Percentiles rank a stretch among this genome's conserved stretches.
Conservation (phyloP, 2,797 vertebrate species). For the Harpagifer antarcticus region DNA sequence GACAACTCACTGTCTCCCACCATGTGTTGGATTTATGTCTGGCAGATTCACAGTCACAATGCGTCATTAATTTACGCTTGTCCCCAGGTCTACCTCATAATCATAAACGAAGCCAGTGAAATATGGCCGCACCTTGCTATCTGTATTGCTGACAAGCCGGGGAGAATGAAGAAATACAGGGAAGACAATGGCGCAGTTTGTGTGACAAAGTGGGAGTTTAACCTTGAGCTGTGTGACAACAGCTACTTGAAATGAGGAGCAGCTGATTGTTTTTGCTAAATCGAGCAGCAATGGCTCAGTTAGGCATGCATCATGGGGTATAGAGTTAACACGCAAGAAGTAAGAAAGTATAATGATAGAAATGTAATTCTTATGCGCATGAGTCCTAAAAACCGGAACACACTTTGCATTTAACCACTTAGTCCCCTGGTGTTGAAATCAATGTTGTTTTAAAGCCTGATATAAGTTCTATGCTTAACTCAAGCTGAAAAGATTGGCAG, state of each 20-base stretch:
- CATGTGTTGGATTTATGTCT: slow-evolving; percentile 76
- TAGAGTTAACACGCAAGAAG: not conserved
- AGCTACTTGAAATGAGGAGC: slow-evolving; percentile 32
- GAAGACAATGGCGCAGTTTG: slow-evolving; percentile 52
- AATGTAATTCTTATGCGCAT: not conserved
- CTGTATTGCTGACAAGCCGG: slow-evolving; percentile 62
- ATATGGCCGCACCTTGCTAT: slow-evolving; percentile 61
- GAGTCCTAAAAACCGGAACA: too few species aligned
- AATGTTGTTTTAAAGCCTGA: too few species aligned
- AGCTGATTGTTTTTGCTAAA: slow-evolving; percentile 42
- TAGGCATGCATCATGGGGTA: not conserved
- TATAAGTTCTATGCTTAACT: too few species aligned
- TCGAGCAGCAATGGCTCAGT: slow-evolving; percentile 25
- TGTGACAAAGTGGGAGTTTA: slow-evolving; percentile 56
- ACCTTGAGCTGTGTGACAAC: slow-evolving; percentile 70
- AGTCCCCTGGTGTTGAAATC: too few species aligned
- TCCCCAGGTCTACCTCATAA: slow-evolving; percentile 75
- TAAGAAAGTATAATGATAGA: not conserved
- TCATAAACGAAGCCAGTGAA: slow-evolving; percentile 80
- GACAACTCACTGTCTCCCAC: slow-evolving; percentile 66
- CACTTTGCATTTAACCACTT: too few species aligned
- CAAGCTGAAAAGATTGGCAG: too few species aligned
- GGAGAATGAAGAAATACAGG: slow-evolving; percentile 52
- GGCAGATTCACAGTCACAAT: slow-evolving; percentile 81
- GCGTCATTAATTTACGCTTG: slow-evolving; percentile 80